A percentile compares a stretch with the other conserved stretches of the same genome.
These are phyloP conservation scores for Formica aserva DNA, from an alignment of 2,888 invertebrate genomes.

Conservation along the genomic window DNA sequence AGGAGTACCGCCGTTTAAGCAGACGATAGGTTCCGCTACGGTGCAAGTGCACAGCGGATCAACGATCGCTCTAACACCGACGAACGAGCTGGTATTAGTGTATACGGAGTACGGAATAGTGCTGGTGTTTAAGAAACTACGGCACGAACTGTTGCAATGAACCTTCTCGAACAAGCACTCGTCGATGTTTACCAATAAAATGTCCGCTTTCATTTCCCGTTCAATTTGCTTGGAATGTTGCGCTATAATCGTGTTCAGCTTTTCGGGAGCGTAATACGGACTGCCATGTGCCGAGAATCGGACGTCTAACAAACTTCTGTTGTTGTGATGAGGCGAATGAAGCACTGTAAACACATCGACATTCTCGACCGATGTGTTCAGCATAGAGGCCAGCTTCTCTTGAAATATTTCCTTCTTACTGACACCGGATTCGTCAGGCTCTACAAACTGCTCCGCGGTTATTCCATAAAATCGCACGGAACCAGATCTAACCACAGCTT, in stretches of 20 bases:
- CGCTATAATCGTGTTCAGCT: slow-evolving; percentile 94
- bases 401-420: slow-evolving; percentile 92
- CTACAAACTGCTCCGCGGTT: slow-evolving; percentile 95
- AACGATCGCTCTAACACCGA: slow-evolving; percentile 95
- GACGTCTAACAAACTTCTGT: slow-evolving; percentile 91
- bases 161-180: slow-evolving; percentile 93
- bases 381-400: slow-evolving; percentile 89
- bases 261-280: slow-evolving; percentile 96
- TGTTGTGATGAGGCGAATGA: slow-evolving; percentile 89
- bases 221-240: slow-evolving; percentile 91
- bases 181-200: slow-evolving; percentile 96
- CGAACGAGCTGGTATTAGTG: slow-evolving; percentile 97
- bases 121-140: slow-evolving; percentile 91
- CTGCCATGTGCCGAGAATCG: slow-evolving; percentile 97
- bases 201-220: slow-evolving; percentile 90
- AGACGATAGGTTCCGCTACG: slow-evolving; percentile 87
- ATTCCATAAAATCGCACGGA: slow-evolving; percentile 94
- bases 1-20: slow-evolving; percentile 92
- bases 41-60: slow-evolving; percentile 92
- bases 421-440: slow-evolving; percentile 87
- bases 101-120: slow-evolving; percentile 93
- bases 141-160: slow-evolving; percentile 92
- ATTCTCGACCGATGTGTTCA: slow-evolving; percentile 93
- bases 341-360: slow-evolving; percentile 98
- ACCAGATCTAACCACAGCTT: slow-evolving; percentile 96